phyloP scores from a whole-genome alignment of 1,140 invertebrate species.

The Magallana gigas region DNA sequence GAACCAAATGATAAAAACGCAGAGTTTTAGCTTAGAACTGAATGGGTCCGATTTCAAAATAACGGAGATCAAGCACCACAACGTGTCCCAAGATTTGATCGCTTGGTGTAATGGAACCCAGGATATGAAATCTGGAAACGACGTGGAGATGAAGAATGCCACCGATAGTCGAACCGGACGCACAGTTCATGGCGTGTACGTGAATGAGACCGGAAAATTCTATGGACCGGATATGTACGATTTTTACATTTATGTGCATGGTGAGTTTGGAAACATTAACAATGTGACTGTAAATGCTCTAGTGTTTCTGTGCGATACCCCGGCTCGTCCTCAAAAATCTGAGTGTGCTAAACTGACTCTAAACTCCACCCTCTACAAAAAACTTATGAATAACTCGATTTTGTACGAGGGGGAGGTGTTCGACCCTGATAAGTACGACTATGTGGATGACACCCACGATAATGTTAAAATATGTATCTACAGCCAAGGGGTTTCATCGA shows the following conservation, averaged over 20 bases:
- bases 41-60: constrained; percentile 67
- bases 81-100: constrained; percentile 49
- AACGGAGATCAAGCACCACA: constrained; percentile 50
- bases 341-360: constrained; percentile 78
- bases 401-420: constrained; percentile 62
- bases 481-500: not conserved
- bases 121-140: constrained; percentile 50
- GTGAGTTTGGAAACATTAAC: constrained; percentile 57
- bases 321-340: constrained; percentile 67
- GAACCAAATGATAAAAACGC: constrained; percentile 57
- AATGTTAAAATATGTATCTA: constrained; percentile 66
- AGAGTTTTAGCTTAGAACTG: constrained; percentile 66
- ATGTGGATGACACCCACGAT: constrained; percentile 56
- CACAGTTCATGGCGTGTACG: constrained; percentile 61
- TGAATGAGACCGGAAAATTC: constrained; percentile 65
- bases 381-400: constrained; percentile 62
- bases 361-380: constrained; percentile 76
- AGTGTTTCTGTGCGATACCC: constrained; percentile 67
- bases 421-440: constrained; percentile 66
- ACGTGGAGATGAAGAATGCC: constrained; percentile 56
- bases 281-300: constrained; percentile 56
- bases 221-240: constrained; percentile 71
- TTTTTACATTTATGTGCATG: constrained; percentile 65
- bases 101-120: constrained; percentile 62
- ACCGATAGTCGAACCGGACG: constrained; percentile 38